phyloP scores from a whole-genome alignment of 2,797 vertebrate species.

The Muscicapa comitata region DNA sequence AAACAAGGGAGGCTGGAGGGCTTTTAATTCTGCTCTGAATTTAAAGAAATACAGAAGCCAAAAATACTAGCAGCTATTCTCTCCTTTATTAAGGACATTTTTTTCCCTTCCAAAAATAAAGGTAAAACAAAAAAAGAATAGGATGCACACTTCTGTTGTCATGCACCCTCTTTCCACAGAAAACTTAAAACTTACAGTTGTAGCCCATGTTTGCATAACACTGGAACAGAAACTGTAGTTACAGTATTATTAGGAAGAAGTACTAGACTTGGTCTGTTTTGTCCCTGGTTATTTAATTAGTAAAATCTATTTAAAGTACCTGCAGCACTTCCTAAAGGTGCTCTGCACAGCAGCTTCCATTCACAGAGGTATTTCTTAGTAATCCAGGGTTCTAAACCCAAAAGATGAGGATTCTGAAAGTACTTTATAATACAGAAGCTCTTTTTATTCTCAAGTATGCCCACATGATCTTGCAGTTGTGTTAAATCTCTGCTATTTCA shows the following conservation, averaged over 20 bases:
- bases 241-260: not conserved
- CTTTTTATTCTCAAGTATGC: not conserved
- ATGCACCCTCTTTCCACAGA: not conserved
- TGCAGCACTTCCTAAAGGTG: not conserved
- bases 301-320: not conserved
- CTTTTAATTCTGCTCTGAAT: not conserved
- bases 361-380: not conserved
- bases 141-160: not conserved
- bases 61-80: not conserved
- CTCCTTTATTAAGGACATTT: not conserved
- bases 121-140: not conserved
- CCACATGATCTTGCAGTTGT: not conserved
- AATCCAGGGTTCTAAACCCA: not conserved
- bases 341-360: not conserved
- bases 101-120: not conserved
- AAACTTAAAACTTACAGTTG: not conserved
- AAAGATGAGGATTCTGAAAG: not conserved
- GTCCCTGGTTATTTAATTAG: not conserved
- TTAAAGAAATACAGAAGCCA: not conserved
- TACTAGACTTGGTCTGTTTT: not conserved
- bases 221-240: not conserved
- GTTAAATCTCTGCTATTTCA: not conserved
- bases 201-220: not conserved
- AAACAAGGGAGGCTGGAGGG: not conserved
- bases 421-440: not conserved